A percentile compares a stretch with the other conserved stretches of the same genome.
phyloP scores from a whole-genome alignment of 1,140 invertebrate species.

The Drosophila setifemur region DNA sequence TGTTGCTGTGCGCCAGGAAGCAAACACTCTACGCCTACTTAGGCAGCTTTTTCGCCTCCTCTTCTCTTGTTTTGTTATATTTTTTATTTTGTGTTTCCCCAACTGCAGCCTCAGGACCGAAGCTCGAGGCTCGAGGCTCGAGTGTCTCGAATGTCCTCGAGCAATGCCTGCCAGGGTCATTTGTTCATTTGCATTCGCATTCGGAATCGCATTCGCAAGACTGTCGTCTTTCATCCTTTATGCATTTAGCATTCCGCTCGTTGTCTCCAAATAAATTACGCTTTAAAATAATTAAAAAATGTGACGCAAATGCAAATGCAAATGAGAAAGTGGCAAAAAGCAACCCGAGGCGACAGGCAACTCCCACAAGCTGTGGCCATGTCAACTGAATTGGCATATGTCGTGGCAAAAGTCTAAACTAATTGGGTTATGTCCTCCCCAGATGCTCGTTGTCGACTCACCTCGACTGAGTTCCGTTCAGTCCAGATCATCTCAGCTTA shows the following conservation, averaged over 20 bases:
- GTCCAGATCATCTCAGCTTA: not conserved
- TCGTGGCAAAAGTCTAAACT: conserved; percentile 56
- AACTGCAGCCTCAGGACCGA: conserved; percentile 3
- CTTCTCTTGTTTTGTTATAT: too few species aligned
- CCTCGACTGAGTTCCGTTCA: conserved; percentile 7
- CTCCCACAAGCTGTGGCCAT: conserved; percentile 8
- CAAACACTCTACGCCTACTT: conserved; percentile 71
- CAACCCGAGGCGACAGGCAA: not conserved
- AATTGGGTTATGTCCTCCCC: conserved; percentile 72
- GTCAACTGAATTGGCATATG: conserved; percentile 66
- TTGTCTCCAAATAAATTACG: conserved; percentile 11
- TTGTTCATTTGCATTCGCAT: conserved; percentile 70
- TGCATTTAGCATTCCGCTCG: conserved; percentile 23
- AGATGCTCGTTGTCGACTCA: conserved; percentile 49
- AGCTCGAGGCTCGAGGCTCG: conserved; percentile 27
- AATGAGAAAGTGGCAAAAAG: not conserved
- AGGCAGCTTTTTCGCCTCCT: conserved; percentile 29
- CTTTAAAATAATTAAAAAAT: conserved; percentile 59
- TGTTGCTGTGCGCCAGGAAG: conserved; percentile 64
- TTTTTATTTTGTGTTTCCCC: too few species aligned
- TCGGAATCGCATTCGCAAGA: too few species aligned
- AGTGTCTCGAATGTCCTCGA: conserved; percentile 48
- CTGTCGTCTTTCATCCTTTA: conserved; percentile 39
- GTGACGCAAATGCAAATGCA: conserved; percentile 64
- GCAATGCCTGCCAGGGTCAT: conserved; percentile 67